Evolutionary conservation across 2,797 vertebrate genomes (phyloP).

Genomic region (Semotilus atromaculatus): DNA sequence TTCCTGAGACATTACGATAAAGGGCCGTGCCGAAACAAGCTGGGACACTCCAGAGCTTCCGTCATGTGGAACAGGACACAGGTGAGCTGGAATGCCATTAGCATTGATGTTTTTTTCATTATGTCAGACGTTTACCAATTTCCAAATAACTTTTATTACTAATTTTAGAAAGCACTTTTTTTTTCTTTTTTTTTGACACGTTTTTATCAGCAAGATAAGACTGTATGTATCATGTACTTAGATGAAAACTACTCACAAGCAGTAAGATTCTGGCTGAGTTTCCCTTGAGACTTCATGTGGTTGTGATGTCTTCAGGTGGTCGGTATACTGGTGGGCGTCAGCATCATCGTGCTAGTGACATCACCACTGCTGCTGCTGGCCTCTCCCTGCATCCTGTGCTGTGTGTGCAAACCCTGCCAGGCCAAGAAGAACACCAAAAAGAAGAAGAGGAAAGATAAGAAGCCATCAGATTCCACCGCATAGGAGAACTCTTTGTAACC

Average conservation of each 20-base stretch:
- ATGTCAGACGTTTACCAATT: background rate
- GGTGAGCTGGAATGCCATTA: constrained; percentile 73
- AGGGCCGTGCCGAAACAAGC: constrained; percentile 95
- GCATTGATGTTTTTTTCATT: background rate
- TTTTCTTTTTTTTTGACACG: background rate
- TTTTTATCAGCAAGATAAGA: background rate
- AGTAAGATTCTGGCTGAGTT: background rate
- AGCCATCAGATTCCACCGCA: constrained; percentile 69
- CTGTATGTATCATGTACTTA: background rate
- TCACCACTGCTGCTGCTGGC: constrained; percentile 93
- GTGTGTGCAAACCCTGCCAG: constrained; percentile 90
- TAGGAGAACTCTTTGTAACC: constrained; percentile 48
- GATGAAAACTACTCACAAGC: background rate
- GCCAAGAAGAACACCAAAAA: constrained; percentile 83
- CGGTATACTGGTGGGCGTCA: constrained; percentile 91
- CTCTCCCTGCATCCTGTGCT: constrained; percentile 95
- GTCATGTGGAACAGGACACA: constrained; percentile 98
- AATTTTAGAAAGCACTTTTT: background rate
- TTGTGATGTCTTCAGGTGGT: constrained; percentile 82
- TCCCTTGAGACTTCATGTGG: background rate
- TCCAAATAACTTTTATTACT: background rate
- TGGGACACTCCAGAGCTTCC: constrained; percentile 94
- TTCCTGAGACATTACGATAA: constrained; percentile 97
- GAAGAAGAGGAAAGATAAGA: constrained; percentile 68
- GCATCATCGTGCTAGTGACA: constrained; percentile 91